These are phyloP conservation scores for Condylostylus longicornis DNA, from an alignment of 1,140 invertebrate species.

Conservation along the genomic window DNA sequence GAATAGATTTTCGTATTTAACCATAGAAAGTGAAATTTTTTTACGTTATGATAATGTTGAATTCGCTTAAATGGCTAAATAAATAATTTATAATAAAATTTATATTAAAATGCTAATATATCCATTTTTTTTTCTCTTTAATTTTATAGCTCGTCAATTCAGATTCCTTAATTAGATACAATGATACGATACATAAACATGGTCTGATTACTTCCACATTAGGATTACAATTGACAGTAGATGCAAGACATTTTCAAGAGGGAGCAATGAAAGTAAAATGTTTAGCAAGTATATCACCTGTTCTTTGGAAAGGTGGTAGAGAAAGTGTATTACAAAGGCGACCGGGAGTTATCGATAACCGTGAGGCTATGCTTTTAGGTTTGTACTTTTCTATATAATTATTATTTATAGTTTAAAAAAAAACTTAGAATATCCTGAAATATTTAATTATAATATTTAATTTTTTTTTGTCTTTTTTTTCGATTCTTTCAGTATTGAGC, in stretches of 20 bases:
- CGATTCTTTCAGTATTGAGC: too few relatives aligned
- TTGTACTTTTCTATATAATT: too few relatives aligned
- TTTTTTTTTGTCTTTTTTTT: too few relatives aligned
- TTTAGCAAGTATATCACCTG: conserved; percentile 40
- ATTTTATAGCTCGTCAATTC: conserved; percentile 33
- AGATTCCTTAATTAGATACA: conserved; percentile 35
- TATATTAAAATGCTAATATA: too few relatives aligned
- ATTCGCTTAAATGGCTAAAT: too few relatives aligned
- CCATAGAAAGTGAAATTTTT: too few relatives aligned
- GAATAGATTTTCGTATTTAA: too few relatives aligned
- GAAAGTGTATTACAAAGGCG: conserved; percentile 38
- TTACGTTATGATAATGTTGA: too few relatives aligned
- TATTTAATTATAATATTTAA: too few relatives aligned
- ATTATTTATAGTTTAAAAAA: too few relatives aligned
- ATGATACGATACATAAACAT: conserved; percentile 35
- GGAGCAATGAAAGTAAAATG: conserved; percentile 44
- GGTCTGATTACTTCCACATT: conserved; percentile 39
- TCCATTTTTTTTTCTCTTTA: conserved; percentile 3
- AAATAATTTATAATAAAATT: too few relatives aligned
- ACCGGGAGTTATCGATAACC: conserved; percentile 38
- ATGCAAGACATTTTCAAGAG: conserved; percentile 35
- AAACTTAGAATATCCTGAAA: too few relatives aligned
- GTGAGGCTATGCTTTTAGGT: conserved; percentile 43
- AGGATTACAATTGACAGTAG: conserved; percentile 37
- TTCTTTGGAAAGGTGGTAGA: conserved; percentile 40